These are phyloP conservation scores for Corythoichthys haematopterus DNA, from an alignment of 2,113 vertebrate species.

Conservation along the genomic window DNA sequence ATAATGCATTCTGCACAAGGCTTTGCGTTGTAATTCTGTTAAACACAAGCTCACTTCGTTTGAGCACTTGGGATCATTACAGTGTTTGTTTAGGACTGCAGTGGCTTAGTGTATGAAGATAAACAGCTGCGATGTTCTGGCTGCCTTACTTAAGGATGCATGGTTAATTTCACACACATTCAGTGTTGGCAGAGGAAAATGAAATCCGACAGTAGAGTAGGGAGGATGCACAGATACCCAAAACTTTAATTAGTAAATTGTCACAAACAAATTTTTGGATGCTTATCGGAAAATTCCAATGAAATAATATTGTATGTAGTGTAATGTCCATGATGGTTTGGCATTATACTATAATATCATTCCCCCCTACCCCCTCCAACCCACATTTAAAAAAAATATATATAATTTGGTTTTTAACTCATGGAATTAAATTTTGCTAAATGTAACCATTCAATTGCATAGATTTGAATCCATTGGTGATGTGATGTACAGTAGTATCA, in stretches of 20 bases:
- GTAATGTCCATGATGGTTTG: background rate
- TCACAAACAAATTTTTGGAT: background rate
- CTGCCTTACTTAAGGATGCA: slow-evolving; percentile 4
- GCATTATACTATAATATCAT: background rate
- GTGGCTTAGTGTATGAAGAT: slow-evolving; percentile 22
- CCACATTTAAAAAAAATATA: too few relatives aligned
- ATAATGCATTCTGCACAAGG: slow-evolving; percentile 4
- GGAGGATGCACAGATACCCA: background rate
- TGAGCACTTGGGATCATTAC: slow-evolving; percentile 23
- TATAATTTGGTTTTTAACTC: too few relatives aligned
- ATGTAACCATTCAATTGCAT: too few relatives aligned
- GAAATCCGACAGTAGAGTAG: background rate
- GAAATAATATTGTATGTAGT: background rate
- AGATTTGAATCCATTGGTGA: too few relatives aligned
- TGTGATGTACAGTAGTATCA: too few relatives aligned
- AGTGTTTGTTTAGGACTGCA: slow-evolving; percentile 12
- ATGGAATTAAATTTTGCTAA: too few relatives aligned
- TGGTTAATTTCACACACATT: slow-evolving; percentile 7
- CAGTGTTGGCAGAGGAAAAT: background rate
- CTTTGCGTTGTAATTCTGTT: slow-evolving; percentile 8
- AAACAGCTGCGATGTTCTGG: slow-evolving; percentile 19
- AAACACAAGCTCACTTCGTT: slow-evolving; percentile 8
- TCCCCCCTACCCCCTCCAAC: too few relatives aligned
- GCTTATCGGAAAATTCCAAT: background rate
- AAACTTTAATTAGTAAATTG: background rate